phyloP scores from a whole-genome alignment of 2,888 invertebrate species.

The Eucera pruinosa region DNA sequence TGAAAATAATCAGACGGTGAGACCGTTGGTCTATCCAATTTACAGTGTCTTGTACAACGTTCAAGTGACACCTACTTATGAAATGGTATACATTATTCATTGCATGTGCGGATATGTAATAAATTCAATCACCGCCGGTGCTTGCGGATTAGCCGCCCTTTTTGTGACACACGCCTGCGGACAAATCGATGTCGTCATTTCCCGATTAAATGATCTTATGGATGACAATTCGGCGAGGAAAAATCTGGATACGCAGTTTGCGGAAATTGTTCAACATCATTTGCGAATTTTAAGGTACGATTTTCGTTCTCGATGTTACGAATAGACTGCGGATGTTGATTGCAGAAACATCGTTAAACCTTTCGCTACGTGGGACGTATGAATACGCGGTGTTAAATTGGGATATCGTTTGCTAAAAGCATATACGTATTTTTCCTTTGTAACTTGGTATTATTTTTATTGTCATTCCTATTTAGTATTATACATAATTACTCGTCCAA shows the following conservation, averaged over 20 bases:
- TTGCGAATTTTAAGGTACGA: constrained; percentile 54
- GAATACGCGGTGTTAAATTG: too few species aligned
- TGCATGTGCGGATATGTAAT: constrained; percentile 68
- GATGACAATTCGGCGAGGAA: neutral
- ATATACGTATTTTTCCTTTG: too few species aligned
- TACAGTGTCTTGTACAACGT: constrained; percentile 66
- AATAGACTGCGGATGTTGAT: neutral
- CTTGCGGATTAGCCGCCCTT: constrained; percentile 64
- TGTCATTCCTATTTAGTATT: too few species aligned
- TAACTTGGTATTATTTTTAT: too few species aligned
- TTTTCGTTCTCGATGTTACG: too few species aligned
- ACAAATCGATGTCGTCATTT: constrained; percentile 59
- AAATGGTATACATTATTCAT: constrained; percentile 73
- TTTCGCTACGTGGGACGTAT: too few species aligned
- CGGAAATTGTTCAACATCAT: constrained; percentile 63
- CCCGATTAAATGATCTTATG: constrained; percentile 22
- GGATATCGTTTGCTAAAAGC: too few species aligned
- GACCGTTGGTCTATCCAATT: constrained; percentile 67
- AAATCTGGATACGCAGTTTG: constrained; percentile 33
- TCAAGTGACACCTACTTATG: constrained; percentile 69
- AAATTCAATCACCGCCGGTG: constrained; percentile 65
- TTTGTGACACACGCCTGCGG: constrained; percentile 69
- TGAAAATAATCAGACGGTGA: constrained; percentile 62
- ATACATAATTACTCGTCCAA: too few species aligned
- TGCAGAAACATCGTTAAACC: neutral